A percentile compares a stretch with the other conserved stretches of the same genome.
Evolutionary conservation across 2,797 vertebrate species (phyloP).

Genomic region (Sebastes itinus): DNA sequence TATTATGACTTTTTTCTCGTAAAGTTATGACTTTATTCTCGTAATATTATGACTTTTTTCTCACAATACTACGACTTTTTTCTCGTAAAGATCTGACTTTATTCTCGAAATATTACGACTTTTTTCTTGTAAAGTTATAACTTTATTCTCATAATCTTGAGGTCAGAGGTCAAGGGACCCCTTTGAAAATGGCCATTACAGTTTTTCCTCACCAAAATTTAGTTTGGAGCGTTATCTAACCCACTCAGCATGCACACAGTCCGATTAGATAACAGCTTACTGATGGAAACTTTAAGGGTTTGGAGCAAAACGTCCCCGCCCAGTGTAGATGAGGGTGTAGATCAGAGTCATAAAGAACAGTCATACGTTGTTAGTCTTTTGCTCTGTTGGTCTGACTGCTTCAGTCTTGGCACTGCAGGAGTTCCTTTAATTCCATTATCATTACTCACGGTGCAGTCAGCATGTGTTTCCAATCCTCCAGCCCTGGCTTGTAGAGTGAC

Average conservation of each 20-base stretch:
- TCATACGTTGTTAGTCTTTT: neutral
- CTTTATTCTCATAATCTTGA: too few species aligned
- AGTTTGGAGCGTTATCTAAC: too few species aligned
- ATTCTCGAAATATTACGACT: rapidly evolving
- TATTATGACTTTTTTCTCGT: rapidly evolving
- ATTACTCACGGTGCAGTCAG: conserved; percentile 55
- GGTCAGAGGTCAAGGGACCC: too few species aligned
- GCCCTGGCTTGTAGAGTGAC: conserved; percentile 32
- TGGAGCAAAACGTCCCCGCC: neutral
- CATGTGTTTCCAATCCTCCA: conserved; percentile 40
- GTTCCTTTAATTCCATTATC: conserved; percentile 56
- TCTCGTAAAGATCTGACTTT: too few species aligned
- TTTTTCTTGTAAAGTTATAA: too few species aligned
- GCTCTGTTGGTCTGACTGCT: neutral
- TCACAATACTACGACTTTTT: rapidly evolving
- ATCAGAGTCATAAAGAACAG: neutral
- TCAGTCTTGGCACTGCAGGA: conserved; percentile 11
- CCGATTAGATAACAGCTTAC: neutral
- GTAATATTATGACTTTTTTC: too few species aligned
- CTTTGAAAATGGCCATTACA: too few species aligned
- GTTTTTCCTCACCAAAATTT: too few species aligned
- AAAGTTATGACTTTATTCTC: too few species aligned
- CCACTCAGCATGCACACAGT: rapidly evolving
- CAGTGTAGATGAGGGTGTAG: neutral
- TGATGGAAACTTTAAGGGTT: neutral